Conservation (phyloP, 1,140 invertebrate genomes). For the Drosophila nebulosa region DNA sequence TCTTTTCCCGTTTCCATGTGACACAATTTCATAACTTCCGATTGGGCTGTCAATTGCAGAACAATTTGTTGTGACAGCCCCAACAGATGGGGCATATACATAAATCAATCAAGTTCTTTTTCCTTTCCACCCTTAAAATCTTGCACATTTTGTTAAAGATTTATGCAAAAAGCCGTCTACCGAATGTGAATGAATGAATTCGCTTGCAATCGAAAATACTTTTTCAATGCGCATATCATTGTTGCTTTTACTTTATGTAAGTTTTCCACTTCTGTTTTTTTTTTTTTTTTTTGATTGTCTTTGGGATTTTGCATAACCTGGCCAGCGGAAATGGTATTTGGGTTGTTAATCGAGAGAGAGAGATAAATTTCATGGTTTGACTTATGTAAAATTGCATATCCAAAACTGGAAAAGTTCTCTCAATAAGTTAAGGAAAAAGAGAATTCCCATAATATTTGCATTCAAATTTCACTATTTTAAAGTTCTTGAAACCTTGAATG, state of each 20-base stretch:
- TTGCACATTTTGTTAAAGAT: conserved; percentile 19
- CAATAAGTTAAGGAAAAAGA: neutral
- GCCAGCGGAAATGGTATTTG: conserved; percentile 62
- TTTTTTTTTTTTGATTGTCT: too few species aligned
- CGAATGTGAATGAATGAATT: conserved; percentile 54
- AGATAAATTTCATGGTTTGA: neutral
- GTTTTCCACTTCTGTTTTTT: conserved; percentile 44
- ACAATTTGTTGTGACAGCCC: neutral
- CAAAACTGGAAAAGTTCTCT: neutral
- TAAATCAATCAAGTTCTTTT: neutral
- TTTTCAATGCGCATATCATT: conserved; percentile 62
- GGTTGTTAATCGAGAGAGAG: conserved; percentile 34
- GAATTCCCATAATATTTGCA: too few species aligned
- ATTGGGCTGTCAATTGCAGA: conserved; percentile 1
- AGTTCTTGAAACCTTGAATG: neutral
- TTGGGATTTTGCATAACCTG: conserved; percentile 43
- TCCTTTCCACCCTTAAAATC: neutral
- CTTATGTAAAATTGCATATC: neutral
- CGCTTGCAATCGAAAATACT: conserved; percentile 46
- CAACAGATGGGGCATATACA: neutral
- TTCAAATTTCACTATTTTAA: too few species aligned
- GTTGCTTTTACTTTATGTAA: conserved; percentile 57
- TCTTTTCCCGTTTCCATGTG: neutral
- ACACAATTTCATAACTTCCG: conserved; percentile 4
- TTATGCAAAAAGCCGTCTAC: conserved; percentile 6